These are phyloP conservation scores for Cataglyphis cursor DNA, from an alignment of 2,888 invertebrate genomes.

Conservation along the genomic window DNA sequence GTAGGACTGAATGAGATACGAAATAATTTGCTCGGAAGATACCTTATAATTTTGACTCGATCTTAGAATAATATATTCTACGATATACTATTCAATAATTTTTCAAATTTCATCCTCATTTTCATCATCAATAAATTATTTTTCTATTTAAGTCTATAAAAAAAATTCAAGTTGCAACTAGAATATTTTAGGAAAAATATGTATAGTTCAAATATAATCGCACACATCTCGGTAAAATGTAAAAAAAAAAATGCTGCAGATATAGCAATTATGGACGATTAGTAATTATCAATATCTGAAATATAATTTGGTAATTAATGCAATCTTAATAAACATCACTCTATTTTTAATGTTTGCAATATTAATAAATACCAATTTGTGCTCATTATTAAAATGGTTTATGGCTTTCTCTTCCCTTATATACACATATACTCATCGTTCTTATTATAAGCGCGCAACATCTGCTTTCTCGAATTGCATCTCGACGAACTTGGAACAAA, in stretches of 20 bases:
- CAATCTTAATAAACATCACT: not conserved
- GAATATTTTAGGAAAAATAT: not conserved
- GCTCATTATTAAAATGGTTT: not conserved
- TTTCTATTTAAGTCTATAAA: not conserved
- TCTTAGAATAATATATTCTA: not conserved
- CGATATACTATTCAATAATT: not conserved
- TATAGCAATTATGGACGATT: not conserved
- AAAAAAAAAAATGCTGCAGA: no score
- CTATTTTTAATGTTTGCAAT: not conserved
- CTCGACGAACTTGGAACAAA: conserved; percentile 1
- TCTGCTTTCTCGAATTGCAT: conserved; percentile 5
- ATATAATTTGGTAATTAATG: not conserved
- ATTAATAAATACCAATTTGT: conserved; percentile 13
- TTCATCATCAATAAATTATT: not conserved
- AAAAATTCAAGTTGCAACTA: not conserved
- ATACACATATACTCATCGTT: not conserved
- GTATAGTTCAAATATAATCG: not conserved
- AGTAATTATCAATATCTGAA: not conserved
- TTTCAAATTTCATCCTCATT: not conserved
- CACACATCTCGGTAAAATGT: not conserved
- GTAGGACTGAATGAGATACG: not conserved
- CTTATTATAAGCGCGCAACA: not conserved
- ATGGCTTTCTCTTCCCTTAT: not conserved
- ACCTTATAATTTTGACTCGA: not conserved
- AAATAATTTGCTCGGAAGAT: not conserved